Conservation (phyloP, 2,113 vertebrate genomes). For the Macrotus californicus region DNA sequence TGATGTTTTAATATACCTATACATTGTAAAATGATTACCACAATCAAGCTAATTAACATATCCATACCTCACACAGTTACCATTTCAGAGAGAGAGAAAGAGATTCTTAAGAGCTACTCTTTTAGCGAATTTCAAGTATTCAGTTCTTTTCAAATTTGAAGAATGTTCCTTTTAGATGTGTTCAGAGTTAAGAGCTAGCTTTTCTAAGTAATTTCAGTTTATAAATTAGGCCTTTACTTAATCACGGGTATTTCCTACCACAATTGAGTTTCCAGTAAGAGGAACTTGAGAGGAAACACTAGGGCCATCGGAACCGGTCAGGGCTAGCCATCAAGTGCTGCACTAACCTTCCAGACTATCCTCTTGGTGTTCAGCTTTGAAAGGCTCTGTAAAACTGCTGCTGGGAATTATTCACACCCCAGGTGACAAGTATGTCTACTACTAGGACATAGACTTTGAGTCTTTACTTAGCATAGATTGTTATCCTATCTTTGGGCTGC, state of each 20-base stretch:
- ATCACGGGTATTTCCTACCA: conserved; percentile 44
- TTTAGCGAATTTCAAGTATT: not conserved
- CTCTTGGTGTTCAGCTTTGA: conserved; percentile 49
- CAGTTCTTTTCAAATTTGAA: not conserved
- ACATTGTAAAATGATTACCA: not conserved
- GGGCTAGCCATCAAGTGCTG: not conserved
- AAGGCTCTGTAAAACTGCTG: not conserved
- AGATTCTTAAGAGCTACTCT: not conserved
- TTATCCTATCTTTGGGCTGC: conserved; percentile 26
- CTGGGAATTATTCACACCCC: conserved; percentile 40
- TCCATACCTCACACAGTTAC: not conserved
- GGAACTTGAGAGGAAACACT: conserved; percentile 39
- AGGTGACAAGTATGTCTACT: not conserved
- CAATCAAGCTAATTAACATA: not conserved
- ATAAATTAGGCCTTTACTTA: conserved; percentile 37
- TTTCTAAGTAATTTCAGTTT: conserved; percentile 17
- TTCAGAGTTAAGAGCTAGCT: not conserved
- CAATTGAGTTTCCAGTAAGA: conserved; percentile 40
- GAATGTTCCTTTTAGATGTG: not conserved
- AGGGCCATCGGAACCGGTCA: not conserved
- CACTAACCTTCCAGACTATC: conserved; percentile 8
- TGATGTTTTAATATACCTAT: not conserved
- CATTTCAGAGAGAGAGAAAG: not conserved
- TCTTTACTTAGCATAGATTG: conserved; percentile 25
- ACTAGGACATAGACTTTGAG: conserved; percentile 36